Evolutionary conservation across 1,140 invertebrate genomes (phyloP).

Genomic region (Platyura marginata): DNA sequence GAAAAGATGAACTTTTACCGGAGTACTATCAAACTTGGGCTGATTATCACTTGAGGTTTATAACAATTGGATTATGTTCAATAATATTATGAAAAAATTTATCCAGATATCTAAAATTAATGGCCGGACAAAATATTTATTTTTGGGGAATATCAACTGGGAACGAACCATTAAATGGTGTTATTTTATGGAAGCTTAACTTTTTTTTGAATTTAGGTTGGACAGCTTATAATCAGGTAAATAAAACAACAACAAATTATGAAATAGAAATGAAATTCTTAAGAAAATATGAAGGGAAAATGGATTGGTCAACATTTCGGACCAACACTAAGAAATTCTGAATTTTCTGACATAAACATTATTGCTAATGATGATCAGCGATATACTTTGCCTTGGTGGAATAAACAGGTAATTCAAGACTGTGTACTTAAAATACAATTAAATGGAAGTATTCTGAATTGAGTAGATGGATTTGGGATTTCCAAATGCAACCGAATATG

Average conservation of each 20-base stretch:
- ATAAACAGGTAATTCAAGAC: constrained; percentile 36
- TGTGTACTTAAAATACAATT: too few relatives aligned
- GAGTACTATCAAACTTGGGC: constrained; percentile 63
- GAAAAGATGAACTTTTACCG: constrained; percentile 32
- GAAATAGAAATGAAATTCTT: too few relatives aligned
- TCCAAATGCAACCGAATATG: constrained; percentile 36
- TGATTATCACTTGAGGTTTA: constrained; percentile 55
- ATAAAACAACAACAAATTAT: too few relatives aligned
- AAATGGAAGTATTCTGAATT: too few relatives aligned
- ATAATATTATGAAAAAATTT: too few relatives aligned
- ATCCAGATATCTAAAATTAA: constrained; percentile 10
- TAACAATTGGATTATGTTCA: too few relatives aligned
- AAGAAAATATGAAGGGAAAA: constrained; percentile 29
- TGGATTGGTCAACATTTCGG: constrained; percentile 52
- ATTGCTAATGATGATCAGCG: constrained; percentile 58
- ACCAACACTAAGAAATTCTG: constrained; percentile 38
- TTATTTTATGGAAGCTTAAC: constrained; percentile 36
- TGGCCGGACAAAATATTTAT: constrained; percentile 25
- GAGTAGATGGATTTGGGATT: too few relatives aligned
- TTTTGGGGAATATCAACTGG: constrained; percentile 47
- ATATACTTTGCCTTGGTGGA: constrained; percentile 38
- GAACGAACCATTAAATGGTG: constrained; percentile 41
- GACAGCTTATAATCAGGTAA: background rate
- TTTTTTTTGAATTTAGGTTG: constrained; percentile 49
- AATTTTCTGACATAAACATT: constrained; percentile 35